These are phyloP conservation scores for Perccottus glenii DNA, from an alignment of 2,113 vertebrate species.

Conservation along the genomic window DNA sequence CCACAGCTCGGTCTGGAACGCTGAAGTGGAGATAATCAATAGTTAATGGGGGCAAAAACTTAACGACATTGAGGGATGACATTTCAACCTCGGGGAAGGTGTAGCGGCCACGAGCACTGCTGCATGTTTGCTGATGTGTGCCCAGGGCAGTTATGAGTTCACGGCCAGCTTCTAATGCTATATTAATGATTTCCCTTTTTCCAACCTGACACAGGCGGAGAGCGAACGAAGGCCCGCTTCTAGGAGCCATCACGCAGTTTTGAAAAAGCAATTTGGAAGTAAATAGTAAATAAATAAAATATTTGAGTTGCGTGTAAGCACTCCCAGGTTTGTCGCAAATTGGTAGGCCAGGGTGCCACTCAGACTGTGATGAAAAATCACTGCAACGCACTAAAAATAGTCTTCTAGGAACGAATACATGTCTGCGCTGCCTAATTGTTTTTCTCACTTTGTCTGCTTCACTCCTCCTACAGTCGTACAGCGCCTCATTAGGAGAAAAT, in stretches of 20 bases:
- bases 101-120: constrained; percentile 40
- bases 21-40: constrained; percentile 75
- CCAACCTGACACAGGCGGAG: constrained; percentile 49
- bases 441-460: not conserved
- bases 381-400: constrained; percentile 27
- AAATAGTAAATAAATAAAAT: constrained; percentile 35
- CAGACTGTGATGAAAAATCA: constrained; percentile 29
- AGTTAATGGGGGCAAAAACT: constrained; percentile 71
- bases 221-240: constrained; percentile 19
- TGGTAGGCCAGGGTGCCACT: constrained; percentile 23
- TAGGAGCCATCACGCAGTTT: constrained; percentile 25
- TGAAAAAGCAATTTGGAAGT: constrained; percentile 34
- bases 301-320: not conserved
- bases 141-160: constrained; percentile 61
- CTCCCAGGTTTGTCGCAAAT: constrained; percentile 20
- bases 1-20: constrained; percentile 52
- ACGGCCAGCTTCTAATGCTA: constrained; percentile 70
- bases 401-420: constrained; percentile 2
- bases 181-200: constrained; percentile 76
- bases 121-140: constrained; percentile 55
- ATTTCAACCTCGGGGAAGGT: constrained; percentile 67
- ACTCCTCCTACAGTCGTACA: not conserved
- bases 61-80: constrained; percentile 70
- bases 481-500: not conserved
- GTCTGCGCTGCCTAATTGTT: constrained; percentile 4